A percentile compares a stretch with the other conserved stretches of the same genome.
These are phyloP conservation scores for Oedothorax gibbosus DNA, from an alignment of 1,140 invertebrate genomes.

Conservation along the genomic window DNA sequence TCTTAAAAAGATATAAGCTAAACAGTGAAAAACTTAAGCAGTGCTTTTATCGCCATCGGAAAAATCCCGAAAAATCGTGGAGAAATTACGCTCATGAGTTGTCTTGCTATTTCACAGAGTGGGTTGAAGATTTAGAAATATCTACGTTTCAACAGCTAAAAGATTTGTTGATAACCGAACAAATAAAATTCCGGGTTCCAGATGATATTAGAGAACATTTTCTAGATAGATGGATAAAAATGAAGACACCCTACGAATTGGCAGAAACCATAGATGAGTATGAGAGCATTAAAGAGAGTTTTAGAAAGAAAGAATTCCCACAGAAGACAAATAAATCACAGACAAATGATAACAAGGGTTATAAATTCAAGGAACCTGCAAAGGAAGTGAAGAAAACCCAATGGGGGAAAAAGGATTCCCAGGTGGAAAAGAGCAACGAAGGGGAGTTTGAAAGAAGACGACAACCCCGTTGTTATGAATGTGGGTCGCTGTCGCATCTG, in stretches of 20 bases:
- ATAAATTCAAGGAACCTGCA: not conserved
- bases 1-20: no score
- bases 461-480: slow-evolving; percentile 15
- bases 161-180: no score
- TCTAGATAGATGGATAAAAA: not conserved
- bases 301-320: not conserved
- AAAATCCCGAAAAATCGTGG: no score
- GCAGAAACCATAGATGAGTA: slow-evolving; percentile 9
- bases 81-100: no score
- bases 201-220: no score
- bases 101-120: no score
- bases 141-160: no score
- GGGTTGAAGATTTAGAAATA: no score
- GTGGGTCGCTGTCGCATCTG: not conserved
- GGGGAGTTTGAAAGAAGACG: not conserved
- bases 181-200: no score
- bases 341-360: not conserved
- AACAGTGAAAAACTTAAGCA: no score
- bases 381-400: not conserved
- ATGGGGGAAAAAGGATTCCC: not conserved
- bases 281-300: not conserved
- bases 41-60: no score
- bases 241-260: not conserved
- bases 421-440: not conserved
- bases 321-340: not conserved